Percentiles rank a stretch among this genome's conserved stretches.
Evolutionary conservation across 2,113 vertebrate genomes (phyloP).

Genomic region (Origma solitaria): DNA sequence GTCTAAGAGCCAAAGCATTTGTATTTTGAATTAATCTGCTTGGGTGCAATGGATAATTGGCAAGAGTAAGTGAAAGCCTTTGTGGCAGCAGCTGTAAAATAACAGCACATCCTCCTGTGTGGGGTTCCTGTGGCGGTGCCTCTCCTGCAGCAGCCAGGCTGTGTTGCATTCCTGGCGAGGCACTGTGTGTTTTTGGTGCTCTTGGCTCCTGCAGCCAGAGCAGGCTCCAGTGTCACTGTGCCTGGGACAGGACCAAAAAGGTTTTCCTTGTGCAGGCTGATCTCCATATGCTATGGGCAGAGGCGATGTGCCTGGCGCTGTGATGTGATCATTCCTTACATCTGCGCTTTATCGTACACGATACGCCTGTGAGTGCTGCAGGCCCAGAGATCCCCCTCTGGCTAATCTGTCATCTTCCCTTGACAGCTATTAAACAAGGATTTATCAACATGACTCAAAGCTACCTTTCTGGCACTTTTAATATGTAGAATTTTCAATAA

Average conservation of each 20-base stretch:
- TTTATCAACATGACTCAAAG: conserved; percentile 56
- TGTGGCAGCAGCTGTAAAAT: not conserved
- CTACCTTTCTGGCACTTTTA: conserved; percentile 21
- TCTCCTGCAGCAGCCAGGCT: not conserved
- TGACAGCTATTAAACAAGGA: conserved; percentile 28
- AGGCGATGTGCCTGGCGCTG: not conserved
- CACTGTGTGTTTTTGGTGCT: fast-evolving
- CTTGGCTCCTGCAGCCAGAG: not conserved
- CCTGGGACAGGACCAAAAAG: not conserved
- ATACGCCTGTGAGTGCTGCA: not conserved
- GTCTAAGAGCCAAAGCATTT: not conserved
- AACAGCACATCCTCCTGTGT: not conserved
- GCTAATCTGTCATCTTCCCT: conserved; percentile 38
- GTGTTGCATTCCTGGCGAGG: not conserved
- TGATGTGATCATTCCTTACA: not conserved
- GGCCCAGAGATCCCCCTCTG: conserved; percentile 20
- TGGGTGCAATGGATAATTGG: not conserved
- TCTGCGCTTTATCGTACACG: not conserved
- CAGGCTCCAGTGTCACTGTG: not conserved
- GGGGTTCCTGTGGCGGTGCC: not conserved
- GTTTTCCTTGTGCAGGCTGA: not conserved
- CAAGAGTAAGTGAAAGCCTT: not conserved
- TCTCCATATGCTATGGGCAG: not conserved
- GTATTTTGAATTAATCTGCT: not conserved
- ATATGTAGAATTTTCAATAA: not conserved